phyloP scores from a whole-genome alignment of 2,113 vertebrate species.

The Zosterops lateralis region DNA sequence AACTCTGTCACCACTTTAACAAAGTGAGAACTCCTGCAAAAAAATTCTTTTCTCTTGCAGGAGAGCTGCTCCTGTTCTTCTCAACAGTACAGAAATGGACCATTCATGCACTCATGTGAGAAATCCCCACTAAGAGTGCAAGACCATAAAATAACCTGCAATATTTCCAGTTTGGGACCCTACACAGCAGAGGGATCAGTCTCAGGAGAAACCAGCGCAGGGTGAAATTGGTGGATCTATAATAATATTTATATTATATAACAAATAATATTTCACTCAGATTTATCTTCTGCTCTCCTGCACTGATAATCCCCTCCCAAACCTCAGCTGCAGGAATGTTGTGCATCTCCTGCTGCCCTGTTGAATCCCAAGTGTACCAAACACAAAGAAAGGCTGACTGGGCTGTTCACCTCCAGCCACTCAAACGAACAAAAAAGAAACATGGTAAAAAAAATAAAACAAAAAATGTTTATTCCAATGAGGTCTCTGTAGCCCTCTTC shows the following conservation, averaged over 20 bases:
- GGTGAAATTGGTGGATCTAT: not conserved
- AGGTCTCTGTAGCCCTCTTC: not conserved
- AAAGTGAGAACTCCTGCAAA: not conserved
- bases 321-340: not conserved
- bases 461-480: not conserved
- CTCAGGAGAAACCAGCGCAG: not conserved
- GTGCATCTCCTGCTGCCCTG: not conserved
- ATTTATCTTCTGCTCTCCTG: not conserved
- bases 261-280: not conserved
- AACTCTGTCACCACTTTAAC: not conserved
- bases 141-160: not conserved
- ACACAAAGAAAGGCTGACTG: not conserved
- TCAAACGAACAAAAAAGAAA: not conserved
- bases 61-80: not conserved
- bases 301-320: not conserved
- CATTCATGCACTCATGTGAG: not conserved
- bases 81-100: not conserved
- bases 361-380: not conserved
- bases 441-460: not conserved
- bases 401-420: not conserved
- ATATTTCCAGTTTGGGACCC: not conserved
- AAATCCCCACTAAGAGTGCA: not conserved
- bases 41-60: not conserved
- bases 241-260: not conserved
- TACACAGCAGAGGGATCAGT: not conserved